These are phyloP conservation scores for Lagopus muta DNA, from an alignment of 2,113 vertebrate genomes.

Conservation along the genomic window DNA sequence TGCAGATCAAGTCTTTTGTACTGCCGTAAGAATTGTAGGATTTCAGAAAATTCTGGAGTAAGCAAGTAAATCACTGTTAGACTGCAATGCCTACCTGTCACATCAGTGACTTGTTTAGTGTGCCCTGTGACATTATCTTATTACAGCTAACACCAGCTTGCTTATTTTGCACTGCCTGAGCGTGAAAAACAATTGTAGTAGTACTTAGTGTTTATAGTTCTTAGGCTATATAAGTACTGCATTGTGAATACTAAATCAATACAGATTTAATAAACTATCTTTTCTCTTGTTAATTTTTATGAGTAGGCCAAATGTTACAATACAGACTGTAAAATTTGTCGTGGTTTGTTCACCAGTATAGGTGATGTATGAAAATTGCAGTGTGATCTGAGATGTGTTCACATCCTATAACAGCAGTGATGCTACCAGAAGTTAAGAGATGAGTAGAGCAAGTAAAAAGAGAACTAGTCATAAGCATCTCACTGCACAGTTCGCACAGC, in stretches of 20 bases:
- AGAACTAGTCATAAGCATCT: background rate
- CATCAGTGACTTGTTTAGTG: background rate
- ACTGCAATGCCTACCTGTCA: background rate
- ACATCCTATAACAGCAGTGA: background rate
- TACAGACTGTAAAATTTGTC: background rate
- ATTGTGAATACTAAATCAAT: background rate
- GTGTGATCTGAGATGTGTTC: background rate
- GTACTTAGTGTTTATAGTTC: background rate
- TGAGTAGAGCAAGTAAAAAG: background rate
- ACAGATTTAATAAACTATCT: background rate
- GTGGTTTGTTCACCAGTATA: background rate
- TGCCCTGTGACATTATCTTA: constrained; percentile 24
- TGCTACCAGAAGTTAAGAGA: background rate
- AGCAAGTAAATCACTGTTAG: background rate
- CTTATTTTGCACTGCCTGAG: background rate
- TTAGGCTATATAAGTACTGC: background rate
- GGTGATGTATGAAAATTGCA: background rate
- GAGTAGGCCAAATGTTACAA: background rate
- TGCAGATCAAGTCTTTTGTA: background rate
- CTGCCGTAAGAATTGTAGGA: background rate
- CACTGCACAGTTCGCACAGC: background rate
- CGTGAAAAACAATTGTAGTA: background rate
- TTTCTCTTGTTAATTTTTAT: background rate
- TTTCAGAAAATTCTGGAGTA: background rate
- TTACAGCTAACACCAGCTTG: constrained; percentile 20